Base-by-base conservation (phyloP, 2,888 invertebrate species). In the Minunthozetes semirufus region DNA sequence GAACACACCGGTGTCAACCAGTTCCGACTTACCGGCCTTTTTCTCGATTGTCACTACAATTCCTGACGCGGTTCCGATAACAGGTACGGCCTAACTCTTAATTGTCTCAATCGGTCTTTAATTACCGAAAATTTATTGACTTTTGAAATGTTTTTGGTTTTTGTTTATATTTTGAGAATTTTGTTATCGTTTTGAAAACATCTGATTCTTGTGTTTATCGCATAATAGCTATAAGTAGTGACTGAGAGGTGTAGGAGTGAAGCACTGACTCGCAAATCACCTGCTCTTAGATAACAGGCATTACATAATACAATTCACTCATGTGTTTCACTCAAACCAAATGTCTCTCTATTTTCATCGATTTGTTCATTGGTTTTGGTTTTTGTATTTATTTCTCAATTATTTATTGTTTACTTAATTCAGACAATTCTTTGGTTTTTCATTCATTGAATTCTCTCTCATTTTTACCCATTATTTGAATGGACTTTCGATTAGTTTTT, bases 1-100 rank as follows among this genome's bases (percentile, higher is more conserved):
- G 82, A 94, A 96, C 87, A 96, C 95, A 78, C 95, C 95, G 78
- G 93, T 94, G 80, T 93, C 94, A 82, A 94, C 94, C 76, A 92
- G 92, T 81, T 88, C 89, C 81, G 94, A 94, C 86, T 88, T 93
- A 81, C 91, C 92, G 80, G 91, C 92, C 81, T 96, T 95, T 88
- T 94, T 94, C 86, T 93, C 90, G 76, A 80, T 81, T 76, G 82
- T 82, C 80, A 89, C 91, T 80, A 87, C 89, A 79, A 89, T 90
- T 78, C 77, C 79, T 17, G 83, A 83, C 74, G 94, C 94, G 82
- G 92, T 94, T 77, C 92, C 91, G 80, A 94, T 94, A 83, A 92
- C 94, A 88, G 94, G 94, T 94, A 88, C 88, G 89, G 29, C 13
- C 33, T 33, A 33, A 33, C 33, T 8, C 3, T 33, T 33, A 33